Conservation (phyloP, 2,888 invertebrate genomes). For the Meghimatium bilineatum region DNA sequence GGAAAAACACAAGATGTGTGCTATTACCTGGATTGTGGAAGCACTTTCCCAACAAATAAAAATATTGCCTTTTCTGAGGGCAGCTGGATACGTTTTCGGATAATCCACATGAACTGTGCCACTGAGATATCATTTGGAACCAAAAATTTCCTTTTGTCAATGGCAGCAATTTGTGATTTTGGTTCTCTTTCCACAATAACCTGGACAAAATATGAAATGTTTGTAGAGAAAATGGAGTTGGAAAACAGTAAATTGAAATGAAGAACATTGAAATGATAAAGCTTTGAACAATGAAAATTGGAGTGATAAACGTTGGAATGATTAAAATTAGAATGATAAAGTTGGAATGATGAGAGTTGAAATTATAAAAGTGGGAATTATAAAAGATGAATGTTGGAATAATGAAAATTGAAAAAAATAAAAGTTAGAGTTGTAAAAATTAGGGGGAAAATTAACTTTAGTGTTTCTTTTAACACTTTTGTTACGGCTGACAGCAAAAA, state of each 20-base stretch:
- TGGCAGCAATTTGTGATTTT: conserved; percentile 76
- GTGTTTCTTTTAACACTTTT: no score
- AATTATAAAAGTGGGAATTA: not conserved
- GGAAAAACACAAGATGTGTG: not conserved
- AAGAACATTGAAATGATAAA: no score
- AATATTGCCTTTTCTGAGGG: conserved; percentile 78
- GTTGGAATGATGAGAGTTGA: not conserved
- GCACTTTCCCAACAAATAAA: conserved; percentile 78
- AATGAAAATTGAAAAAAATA: not conserved
- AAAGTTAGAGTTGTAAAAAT: no score
- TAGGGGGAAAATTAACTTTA: no score
- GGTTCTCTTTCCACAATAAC: conserved; percentile 78
- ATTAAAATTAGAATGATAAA: no score
- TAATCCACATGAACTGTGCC: conserved; percentile 79
- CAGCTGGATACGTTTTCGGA: conserved; percentile 77
- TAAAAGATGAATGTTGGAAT: not conserved
- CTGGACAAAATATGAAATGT: conserved; percentile 59
- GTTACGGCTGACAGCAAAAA: no score
- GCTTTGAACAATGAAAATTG: no score
- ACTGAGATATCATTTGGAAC: conserved; percentile 79
- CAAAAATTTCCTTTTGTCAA: conserved; percentile 78
- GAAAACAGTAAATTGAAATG: no score
- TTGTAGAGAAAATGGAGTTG: no score
- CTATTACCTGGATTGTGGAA: conserved; percentile 78
- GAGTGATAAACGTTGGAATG: no score